Evolutionary conservation across 2,888 invertebrate genomes (phyloP), one percentile per base, ranked within the genome.

Genomic region (Ochropleura leucogaster): DNA sequence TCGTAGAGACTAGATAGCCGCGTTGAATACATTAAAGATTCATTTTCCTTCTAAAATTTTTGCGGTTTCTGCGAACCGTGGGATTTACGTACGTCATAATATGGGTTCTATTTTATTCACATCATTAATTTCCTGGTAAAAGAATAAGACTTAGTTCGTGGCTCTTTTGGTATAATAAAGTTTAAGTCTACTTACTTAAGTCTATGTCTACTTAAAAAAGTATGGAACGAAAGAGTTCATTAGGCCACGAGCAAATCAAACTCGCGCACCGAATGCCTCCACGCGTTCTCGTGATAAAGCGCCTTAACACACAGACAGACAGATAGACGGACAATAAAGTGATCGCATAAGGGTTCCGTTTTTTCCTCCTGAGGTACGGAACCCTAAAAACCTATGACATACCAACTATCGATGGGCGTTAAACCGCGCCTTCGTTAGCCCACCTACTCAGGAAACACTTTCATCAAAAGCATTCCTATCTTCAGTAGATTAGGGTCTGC

Each of bases 11-110:
- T 77, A 42, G 16, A 40, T 63, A 70, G 16, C 47, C 49, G 40
- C 6, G 64, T 64, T 59, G 40, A 12, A 64, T 79, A 64, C 18
- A 47, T 71, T 42, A 70, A 20, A 12, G 18, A 10, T 71, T 42
- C 20, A 9, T 16, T 65, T 53, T 72, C 20, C 63, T 57, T 81
- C 42, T 57, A 18, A 14, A 16, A 53, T 57, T 60, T 62, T 60
- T 20, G 12, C 40, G 16, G 40, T 72, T 78, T 74, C 62, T 80
- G 60, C n/a, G 53, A 65, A 78, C 12, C 12, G n/a, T 20, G 20
- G 14, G 20, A 14, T 20, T 30, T 68, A 40, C 40, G 44, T 68
- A 40, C 40, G 49, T 49, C 20, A 47, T 60, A 42, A 12, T 18
- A 8, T 14, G 40, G n/a, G 18, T 20, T 51, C 3, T 44, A 30